Conservation (phyloP, 1,140 invertebrate genomes). For the Calycopis cecrops region DNA sequence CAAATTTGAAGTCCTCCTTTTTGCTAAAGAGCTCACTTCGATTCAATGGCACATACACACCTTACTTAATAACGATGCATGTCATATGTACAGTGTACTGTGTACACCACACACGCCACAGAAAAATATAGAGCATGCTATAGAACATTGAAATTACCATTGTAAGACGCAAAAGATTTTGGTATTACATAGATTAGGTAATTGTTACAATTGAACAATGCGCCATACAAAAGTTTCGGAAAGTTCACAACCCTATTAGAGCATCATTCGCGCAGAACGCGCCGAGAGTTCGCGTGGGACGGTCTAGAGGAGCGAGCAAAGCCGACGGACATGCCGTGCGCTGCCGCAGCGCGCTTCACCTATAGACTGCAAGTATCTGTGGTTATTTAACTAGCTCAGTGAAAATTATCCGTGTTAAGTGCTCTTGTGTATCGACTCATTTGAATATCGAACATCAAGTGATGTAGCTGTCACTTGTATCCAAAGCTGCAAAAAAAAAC, state of each 20-base stretch:
- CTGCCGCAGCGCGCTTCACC: slow-evolving; percentile 43
- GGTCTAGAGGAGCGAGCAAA: slow-evolving; percentile 20
- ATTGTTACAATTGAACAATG: slow-evolving; percentile 37
- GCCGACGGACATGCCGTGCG: slow-evolving; percentile 54
- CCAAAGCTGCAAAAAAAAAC: too few relatives aligned
- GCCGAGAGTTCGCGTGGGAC: slow-evolving; percentile 34
- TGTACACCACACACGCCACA: too few relatives aligned
- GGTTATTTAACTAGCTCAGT: slow-evolving; percentile 4
- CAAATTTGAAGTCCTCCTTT: too few relatives aligned
- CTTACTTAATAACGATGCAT: too few relatives aligned
- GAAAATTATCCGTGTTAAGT: slow-evolving; percentile 11
- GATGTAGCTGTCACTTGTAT: background rate
- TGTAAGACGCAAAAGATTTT: background rate
- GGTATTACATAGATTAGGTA: slow-evolving; percentile 17
- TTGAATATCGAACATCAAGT: slow-evolving; percentile 15
- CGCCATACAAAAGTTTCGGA: slow-evolving; percentile 46
- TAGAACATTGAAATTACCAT: background rate
- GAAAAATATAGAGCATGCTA: too few relatives aligned
- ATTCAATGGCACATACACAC: too few relatives aligned
- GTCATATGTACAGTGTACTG: too few relatives aligned
- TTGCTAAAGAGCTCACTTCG: too few relatives aligned
- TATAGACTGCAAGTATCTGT: slow-evolving; percentile 60
- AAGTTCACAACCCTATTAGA: slow-evolving; percentile 54
- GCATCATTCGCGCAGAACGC: slow-evolving; percentile 47
- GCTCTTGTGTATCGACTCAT: slow-evolving; percentile 9